Conservation (phyloP, 1,140 invertebrate genomes). For the Drosophila nasuta region DNA sequence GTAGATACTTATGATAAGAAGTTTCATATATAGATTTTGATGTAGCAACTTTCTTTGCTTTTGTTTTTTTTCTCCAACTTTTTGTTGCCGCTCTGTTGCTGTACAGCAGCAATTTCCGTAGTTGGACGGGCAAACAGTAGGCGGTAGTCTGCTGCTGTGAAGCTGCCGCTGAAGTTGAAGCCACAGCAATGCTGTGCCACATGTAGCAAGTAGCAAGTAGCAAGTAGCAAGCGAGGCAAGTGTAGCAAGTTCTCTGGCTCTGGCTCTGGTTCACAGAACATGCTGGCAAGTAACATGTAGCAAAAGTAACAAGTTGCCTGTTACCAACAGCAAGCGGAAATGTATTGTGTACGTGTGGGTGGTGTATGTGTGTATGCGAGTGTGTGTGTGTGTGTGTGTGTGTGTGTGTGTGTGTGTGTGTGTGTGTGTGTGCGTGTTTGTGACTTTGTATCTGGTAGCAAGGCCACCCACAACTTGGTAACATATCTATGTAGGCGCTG, state of each 20-base stretch:
- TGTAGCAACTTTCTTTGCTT: constrained; percentile 21
- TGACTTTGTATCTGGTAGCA: not conserved
- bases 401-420: not conserved
- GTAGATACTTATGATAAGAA: constrained; percentile 29
- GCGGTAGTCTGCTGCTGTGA: not conserved
- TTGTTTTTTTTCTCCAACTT: no score
- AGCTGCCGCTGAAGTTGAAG: not conserved
- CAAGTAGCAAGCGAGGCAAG: not conserved
- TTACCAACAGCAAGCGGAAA: constrained; percentile 18
- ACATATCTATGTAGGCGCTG: not conserved
- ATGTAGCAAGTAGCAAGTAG: not conserved
- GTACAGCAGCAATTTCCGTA: constrained; percentile 35
- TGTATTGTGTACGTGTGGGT: constrained; percentile 13
- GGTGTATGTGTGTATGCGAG: not conserved
- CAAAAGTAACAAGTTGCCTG: constrained; percentile 24
- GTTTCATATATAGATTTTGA: constrained; percentile 18
- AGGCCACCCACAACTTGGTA: not conserved
- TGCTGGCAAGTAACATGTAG: constrained; percentile 14
- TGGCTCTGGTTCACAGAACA: not conserved
- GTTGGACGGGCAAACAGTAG: constrained; percentile 34
- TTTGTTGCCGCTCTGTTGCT: not conserved
- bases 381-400: not conserved
- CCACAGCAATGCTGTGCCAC: constrained; percentile 29
- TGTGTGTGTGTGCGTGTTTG: not conserved
- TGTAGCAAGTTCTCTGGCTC: not conserved